phyloP scores from a whole-genome alignment of 2,888 invertebrate species.

The Danaus chrysippus region DNA sequence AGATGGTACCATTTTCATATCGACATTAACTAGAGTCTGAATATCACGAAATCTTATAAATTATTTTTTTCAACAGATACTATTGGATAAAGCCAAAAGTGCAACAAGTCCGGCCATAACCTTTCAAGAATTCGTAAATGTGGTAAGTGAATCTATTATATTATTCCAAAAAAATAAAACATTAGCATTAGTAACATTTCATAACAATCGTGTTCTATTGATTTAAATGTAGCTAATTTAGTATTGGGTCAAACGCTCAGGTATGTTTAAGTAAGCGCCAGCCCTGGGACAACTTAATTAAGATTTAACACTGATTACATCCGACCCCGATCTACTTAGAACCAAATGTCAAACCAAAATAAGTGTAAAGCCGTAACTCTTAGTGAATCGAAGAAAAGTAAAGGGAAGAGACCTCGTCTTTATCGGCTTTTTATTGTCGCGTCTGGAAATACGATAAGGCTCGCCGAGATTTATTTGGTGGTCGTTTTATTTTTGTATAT shows the following conservation, averaged over 20 bases:
- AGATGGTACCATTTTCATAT: slow-evolving; percentile 2
- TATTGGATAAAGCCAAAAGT: slow-evolving; percentile 85
- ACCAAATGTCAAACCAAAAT: slow-evolving; percentile 25
- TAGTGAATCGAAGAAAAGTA: slow-evolving; percentile 35
- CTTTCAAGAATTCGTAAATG: slow-evolving; percentile 96
- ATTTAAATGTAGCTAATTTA: not conserved
- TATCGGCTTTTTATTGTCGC: slow-evolving; percentile 71
- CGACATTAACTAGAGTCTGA: slow-evolving; percentile 3
- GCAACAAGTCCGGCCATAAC: slow-evolving; percentile 88
- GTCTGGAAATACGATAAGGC: slow-evolving; percentile 69
- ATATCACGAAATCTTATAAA: slow-evolving; percentile 9
- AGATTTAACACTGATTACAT: slow-evolving; percentile 74
- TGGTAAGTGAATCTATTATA: slow-evolving; percentile 83
- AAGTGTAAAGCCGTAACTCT: slow-evolving; percentile 7
- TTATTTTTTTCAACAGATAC: slow-evolving; percentile 60
- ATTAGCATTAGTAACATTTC: no score
- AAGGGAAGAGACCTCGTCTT: slow-evolving; percentile 49
- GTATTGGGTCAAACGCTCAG: not conserved
- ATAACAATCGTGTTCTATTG: no score
- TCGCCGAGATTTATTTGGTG: slow-evolving; percentile 71
- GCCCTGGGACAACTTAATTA: slow-evolving; percentile 76
- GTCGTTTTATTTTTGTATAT: slow-evolving; percentile 72
- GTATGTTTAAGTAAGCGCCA: slow-evolving; percentile 46
- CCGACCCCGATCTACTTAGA: slow-evolving; percentile 20
- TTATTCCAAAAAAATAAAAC: no score